These are phyloP conservation scores for Sarotherodon lohbergeri DNA, from an alignment of 2,113 vertebrate species.

Conservation along the genomic window DNA sequence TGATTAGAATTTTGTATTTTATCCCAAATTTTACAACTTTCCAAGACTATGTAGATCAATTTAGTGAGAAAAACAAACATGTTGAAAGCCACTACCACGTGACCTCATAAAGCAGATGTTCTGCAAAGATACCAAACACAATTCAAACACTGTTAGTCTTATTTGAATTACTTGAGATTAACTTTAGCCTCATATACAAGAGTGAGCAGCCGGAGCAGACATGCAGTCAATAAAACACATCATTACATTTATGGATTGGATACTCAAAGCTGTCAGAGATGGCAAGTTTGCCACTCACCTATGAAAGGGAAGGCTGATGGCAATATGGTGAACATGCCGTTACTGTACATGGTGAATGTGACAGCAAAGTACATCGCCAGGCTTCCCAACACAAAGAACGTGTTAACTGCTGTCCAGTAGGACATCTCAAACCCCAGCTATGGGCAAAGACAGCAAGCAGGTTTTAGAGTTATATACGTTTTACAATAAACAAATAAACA, in stretches of 20 bases:
- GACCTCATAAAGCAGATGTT: not conserved
- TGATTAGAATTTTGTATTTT: not conserved
- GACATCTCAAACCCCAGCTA: conserved; percentile 87
- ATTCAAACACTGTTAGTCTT: not conserved
- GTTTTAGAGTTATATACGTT: not conserved
- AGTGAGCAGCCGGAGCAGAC: fast-evolving
- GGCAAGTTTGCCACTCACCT: conserved; percentile 70
- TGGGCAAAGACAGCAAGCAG: not conserved
- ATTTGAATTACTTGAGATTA: not conserved
- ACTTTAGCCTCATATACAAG: not conserved
- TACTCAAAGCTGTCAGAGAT: not conserved
- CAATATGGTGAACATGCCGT: conserved; percentile 79
- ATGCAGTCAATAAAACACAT: not conserved
- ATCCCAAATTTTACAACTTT: not conserved
- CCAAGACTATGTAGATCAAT: not conserved
- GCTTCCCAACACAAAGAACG: conserved; percentile 89
- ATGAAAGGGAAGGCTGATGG: conserved; percentile 84
- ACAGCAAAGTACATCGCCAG: conserved; percentile 87
- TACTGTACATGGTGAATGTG: conserved; percentile 88
- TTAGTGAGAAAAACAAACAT: not conserved
- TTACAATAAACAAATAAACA: not conserved
- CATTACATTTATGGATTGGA: fast-evolving
- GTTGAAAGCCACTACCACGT: not conserved
- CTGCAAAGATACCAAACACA: not conserved
- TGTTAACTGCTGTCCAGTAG: conserved; percentile 92